phyloP scores from a whole-genome alignment of 2,797 vertebrate genomes.

The Ciconia nigra region DNA sequence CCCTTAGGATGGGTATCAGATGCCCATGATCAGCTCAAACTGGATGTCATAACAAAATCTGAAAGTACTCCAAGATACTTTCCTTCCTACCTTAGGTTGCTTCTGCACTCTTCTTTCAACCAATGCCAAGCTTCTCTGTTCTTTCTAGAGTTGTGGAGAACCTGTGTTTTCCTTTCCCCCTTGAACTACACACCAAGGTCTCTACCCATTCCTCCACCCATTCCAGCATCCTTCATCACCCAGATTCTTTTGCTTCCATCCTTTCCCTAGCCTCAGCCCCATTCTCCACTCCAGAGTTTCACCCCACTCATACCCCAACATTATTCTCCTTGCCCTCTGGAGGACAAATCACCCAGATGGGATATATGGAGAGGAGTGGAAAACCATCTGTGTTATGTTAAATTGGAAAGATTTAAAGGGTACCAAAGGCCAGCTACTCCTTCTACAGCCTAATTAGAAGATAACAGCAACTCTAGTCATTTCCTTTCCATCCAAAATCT shows the following conservation, averaged over 20 bases:
- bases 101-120: background rate
- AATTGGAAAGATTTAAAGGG: background rate
- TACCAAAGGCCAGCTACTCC: background rate
- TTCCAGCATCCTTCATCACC: background rate
- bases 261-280: background rate
- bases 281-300: background rate
- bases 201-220: background rate
- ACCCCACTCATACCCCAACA: background rate
- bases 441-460: background rate
- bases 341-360: background rate
- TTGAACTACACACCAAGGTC: background rate
- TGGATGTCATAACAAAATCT: background rate
- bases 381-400: background rate
- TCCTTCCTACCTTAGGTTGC: background rate
- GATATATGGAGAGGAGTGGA: background rate
- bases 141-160: background rate
- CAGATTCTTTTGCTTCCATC: background rate
- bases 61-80: background rate
- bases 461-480: background rate
- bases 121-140: background rate
- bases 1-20: background rate
- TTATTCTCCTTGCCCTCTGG: background rate
- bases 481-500: background rate
- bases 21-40: background rate
- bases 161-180: background rate